A percentile compares a stretch with the other conserved stretches of the same genome.
phyloP scores from a whole-genome alignment of 2,888 invertebrate species.

The Acrocyrtus sp. region DNA sequence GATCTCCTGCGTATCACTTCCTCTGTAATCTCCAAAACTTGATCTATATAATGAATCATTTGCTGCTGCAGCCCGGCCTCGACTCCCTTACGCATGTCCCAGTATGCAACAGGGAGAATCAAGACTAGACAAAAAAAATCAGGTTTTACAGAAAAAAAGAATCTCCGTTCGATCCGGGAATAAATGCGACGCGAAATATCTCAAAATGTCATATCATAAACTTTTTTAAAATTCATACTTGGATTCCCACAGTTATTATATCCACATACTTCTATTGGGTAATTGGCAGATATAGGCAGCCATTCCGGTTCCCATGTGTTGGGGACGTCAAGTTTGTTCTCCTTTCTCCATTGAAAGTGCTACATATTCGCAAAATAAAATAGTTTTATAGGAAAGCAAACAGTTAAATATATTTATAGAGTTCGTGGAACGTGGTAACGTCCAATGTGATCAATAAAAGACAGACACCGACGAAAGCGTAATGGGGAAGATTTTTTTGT shows the following conservation, averaged over 20 bases:
- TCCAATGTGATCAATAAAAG: too few relatives aligned
- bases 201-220: too few relatives aligned
- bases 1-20: conserved; percentile 12
- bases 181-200: too few relatives aligned
- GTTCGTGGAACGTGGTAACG: too few relatives aligned
- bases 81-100: conserved; percentile 35
- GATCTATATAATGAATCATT: conserved; percentile 37
- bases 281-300: conserved; percentile 44
- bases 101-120: conserved; percentile 30
- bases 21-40: conserved; percentile 29
- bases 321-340: conserved; percentile 42
- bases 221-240: too few relatives aligned
- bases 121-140: conserved; percentile 22
- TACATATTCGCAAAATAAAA: too few relatives aligned
- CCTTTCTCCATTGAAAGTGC: conserved; percentile 57
- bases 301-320: conserved; percentile 48
- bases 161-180: too few relatives aligned
- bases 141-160: too few relatives aligned
- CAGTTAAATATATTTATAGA: too few relatives aligned
- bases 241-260: conserved; percentile 48
- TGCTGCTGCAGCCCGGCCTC: conserved; percentile 25
- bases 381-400: too few relatives aligned
- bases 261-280: conserved; percentile 53
- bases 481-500: too few relatives aligned
- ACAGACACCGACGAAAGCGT: too few relatives aligned